Evolutionary conservation across 2,888 invertebrate genomes (phyloP), one percentile per base, ranked within the genome.

Genomic region (Torymus aiolomorphi): DNA sequence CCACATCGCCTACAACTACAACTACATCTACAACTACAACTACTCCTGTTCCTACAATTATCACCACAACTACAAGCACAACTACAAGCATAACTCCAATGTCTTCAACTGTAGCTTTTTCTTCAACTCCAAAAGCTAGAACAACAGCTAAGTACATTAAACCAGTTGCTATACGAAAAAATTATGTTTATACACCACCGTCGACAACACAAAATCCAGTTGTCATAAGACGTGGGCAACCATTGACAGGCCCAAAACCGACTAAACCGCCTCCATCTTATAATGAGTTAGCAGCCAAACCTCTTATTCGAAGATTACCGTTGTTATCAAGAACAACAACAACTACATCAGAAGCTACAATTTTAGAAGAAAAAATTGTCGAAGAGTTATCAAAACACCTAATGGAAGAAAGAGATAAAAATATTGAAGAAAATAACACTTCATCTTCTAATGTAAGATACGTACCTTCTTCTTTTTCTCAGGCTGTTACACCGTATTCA

Each of bases 251-350:
- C 76, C 89, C 89, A 0, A 89, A 89, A 75, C 89, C 89, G 16
- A 87, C 87, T 0, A 90, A 89, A 76, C 88, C 88, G 2, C 84
- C 83, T 8, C 88, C 86, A 76, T 84, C 86, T 2, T 90, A 89
- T 76, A 90, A 88, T 71, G 89, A 90, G 0, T 62, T 88, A n/a
- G 89, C 88, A 1, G 87, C 89, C 0, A 90, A 88, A 73, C 89
- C 90, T 0, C 82, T 88, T 0, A 90, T 90, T 56, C 85, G 88
- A 51, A 89, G 87, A 61, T 83, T 85, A 24, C 84, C 89, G 16
- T 75, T 89, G 2, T 66, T 84, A 11, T 71, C 86, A 1, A 85
- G 88, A 67, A 88, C 86, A 70, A 49, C 84, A 2, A 72, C 84
- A 0, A 83, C 84, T 2, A 80, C 84, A 1, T 80, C 80, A 12